A percentile compares a stretch with the other conserved stretches of the same genome.
These are phyloP conservation scores for Portunus trituberculatus DNA, from an alignment of 1,140 invertebrate species.

Conservation along the genomic window DNA sequence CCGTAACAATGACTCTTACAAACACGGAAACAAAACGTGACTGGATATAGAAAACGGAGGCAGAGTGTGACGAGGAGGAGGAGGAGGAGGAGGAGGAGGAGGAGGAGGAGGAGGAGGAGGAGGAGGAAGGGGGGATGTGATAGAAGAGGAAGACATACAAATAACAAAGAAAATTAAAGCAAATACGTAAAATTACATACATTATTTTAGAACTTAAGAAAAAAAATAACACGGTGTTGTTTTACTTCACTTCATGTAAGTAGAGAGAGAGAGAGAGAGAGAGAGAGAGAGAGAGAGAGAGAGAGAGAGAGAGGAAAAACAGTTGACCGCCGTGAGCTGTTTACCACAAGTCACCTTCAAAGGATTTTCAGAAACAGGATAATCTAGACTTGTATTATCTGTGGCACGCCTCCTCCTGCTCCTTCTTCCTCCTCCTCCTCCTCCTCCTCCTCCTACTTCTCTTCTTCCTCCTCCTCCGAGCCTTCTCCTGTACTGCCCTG, in stretches of 20 bases:
- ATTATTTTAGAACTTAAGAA: too few relatives aligned
- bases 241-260: too few relatives aligned
- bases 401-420: background rate
- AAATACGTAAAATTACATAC: too few relatives aligned
- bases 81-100: background rate
- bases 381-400: background rate
- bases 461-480: background rate
- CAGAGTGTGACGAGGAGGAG: background rate
- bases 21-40: too few relatives aligned
- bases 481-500: too few relatives aligned
- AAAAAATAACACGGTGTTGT: too few relatives aligned
- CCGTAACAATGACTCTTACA: too few relatives aligned
- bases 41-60: background rate
- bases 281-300: background rate
- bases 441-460: background rate
- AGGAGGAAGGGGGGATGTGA: background rate
- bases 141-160: background rate
- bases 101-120: background rate
- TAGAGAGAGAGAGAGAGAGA: background rate
- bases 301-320: conserved; percentile 1
- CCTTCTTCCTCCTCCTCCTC: background rate
- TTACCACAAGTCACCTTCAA: background rate
- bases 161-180: too few relatives aligned
- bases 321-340: background rate
- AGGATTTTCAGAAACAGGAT: background rate